A percentile compares a stretch with the other conserved stretches of the same genome.
These are phyloP conservation scores for Volucella inanis DNA, from an alignment of 2,888 invertebrate species.

Conservation along the genomic window DNA sequence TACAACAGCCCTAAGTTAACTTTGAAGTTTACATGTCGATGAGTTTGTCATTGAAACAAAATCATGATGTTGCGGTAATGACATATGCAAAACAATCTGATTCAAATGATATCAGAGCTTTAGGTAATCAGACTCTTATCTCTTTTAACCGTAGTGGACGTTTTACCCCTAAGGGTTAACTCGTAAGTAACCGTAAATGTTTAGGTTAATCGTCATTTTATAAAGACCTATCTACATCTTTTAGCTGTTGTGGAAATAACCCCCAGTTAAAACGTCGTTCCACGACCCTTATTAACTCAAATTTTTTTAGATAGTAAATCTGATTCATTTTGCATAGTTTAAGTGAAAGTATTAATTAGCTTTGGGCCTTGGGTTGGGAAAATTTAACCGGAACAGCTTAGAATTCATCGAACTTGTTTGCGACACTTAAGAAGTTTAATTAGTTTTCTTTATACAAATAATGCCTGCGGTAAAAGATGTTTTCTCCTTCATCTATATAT, in stretches of 20 bases:
- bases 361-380: constrained; percentile 14
- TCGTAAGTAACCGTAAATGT: too few relatives aligned
- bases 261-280: background rate
- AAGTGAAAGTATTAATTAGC: constrained; percentile 26
- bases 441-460: background rate
- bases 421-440: constrained; percentile 24
- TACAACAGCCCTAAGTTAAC: background rate
- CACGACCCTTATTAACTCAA: background rate
- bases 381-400: background rate
- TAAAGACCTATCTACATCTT: too few relatives aligned
- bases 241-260: background rate
- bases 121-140: too few relatives aligned
- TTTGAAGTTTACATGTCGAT: background rate
- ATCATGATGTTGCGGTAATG: background rate
- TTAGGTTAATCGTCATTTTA: too few relatives aligned
- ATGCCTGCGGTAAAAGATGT: background rate
- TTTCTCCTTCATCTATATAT: background rate
- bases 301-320: constrained; percentile 33
- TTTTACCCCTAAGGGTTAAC: too few relatives aligned
- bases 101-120: too few relatives aligned
- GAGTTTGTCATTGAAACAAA: background rate
- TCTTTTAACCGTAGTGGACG: too few relatives aligned
- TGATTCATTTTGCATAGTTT: constrained; percentile 26
- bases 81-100: too few relatives aligned
- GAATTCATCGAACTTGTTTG: constrained; percentile 1